Base-by-base conservation (phyloP, 1,140 invertebrate genomes). In the Heliconius nattereri region DNA sequence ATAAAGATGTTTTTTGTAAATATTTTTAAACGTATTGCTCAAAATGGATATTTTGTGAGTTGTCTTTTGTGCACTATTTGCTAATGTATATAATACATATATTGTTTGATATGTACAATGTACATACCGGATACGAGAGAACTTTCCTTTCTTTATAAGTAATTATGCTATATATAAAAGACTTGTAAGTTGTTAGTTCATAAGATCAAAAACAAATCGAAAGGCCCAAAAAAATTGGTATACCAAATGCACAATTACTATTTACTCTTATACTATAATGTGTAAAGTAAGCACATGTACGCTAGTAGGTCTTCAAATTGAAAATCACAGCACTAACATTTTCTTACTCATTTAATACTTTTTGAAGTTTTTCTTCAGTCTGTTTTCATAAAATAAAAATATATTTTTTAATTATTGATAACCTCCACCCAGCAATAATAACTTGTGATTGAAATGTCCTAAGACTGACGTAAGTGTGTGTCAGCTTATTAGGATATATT, bases 21-120 rank as follows among this genome's bases (percentile, higher is more conserved):
- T 93, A 92, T 91, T 91, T 90, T 90, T 88, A 91, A 92, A 91
- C 85, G 86, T 94, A 94, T 94, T 93, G 92, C 92, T 94, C 92
- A 94, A 94, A 52, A 94, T 94, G 91, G 90, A 92, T 94, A 94
- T 94, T 94, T 94, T 94, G 91, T 94, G 92, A 94, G 89, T 90
- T 88, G 89, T 92, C 92, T 94, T 91, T 92, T 94, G 91, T 89
- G 91, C 92, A 93, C 92, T 94, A 90, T 93, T 93, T 92, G 91
- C 91, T 93, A 89, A 87, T 89, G 84, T 92, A 90, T 93, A 92
- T 66, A 91, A 91, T 91, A 91, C 81, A 72, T 72, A 72, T 84
- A 85, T 84, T 84, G 82, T 83, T 88, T 79, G 76, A 80, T 84
- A 83, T 92, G 90, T 93, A 91, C 89, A 90, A 83, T 92, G 90